Evolutionary conservation across 2,113 vertebrate species (phyloP).

Genomic region (Verasper variegatus): DNA sequence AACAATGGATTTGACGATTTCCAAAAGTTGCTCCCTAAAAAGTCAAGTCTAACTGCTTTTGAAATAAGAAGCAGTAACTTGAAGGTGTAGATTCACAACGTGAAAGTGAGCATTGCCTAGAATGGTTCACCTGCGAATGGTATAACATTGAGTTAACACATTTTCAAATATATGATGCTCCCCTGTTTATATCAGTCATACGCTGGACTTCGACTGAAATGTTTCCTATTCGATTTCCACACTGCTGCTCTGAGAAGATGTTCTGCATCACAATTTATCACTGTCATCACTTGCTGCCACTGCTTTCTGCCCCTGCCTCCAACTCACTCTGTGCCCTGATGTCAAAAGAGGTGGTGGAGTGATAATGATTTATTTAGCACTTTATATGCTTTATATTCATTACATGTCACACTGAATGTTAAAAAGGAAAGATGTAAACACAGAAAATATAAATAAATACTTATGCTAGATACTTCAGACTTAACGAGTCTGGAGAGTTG

Average conservation of each 20-base stretch:
- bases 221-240: neutral
- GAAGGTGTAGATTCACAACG: too few species aligned
- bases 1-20: too few species aligned
- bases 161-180: neutral
- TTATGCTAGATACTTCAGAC: neutral
- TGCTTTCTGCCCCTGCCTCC: neutral
- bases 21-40: too few species aligned
- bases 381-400: neutral
- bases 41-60: too few species aligned
- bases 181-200: neutral
- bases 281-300: neutral
- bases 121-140: too few species aligned
- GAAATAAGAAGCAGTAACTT: too few species aligned
- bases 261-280: neutral
- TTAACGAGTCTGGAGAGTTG: too few species aligned
- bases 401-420: neutral
- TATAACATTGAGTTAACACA: too few species aligned
- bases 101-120: too few species aligned
- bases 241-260: neutral
- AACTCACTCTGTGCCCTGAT: neutral
- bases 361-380: slow-evolving; percentile 6
- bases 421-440: neutral
- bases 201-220: neutral
- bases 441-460: neutral
- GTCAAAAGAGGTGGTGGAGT: neutral